Percentiles rank a stretch among this genome's conserved stretches.
Conservation (phyloP, 2,113 vertebrate species). For the Mobula birostris region DNA sequence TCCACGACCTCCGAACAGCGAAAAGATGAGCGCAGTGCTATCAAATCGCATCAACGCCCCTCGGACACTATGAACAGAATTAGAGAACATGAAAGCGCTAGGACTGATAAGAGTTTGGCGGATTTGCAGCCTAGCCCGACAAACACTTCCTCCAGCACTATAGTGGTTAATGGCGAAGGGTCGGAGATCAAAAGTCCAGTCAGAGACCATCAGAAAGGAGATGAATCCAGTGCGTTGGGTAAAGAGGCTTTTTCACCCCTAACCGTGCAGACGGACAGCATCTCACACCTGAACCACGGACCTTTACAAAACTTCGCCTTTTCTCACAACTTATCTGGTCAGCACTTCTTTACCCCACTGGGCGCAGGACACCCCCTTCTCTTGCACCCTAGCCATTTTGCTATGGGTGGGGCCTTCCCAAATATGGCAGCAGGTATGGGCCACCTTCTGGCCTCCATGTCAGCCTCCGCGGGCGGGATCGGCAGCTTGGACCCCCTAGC, state of each 20-base stretch:
- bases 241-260: constrained; percentile 81
- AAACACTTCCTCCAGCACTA: constrained; percentile 82
- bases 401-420: constrained; percentile 88
- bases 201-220: constrained; percentile 65
- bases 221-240: constrained; percentile 67
- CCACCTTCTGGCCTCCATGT: constrained; percentile 83
- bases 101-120: constrained; percentile 71
- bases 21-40: constrained; percentile 67
- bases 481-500: constrained; percentile 79
- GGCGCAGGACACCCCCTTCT: constrained; percentile 83
- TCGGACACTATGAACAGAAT: constrained; percentile 52
- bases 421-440: constrained; percentile 90
- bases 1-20: constrained; percentile 76
- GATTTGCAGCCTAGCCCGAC: constrained; percentile 86
- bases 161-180: constrained; percentile 56
- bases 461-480: constrained; percentile 67
- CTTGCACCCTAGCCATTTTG: constrained; percentile 88
- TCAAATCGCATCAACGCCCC: constrained; percentile 55
- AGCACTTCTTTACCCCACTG: constrained; percentile 88
- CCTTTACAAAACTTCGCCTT: constrained; percentile 86
- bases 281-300: constrained; percentile 68
- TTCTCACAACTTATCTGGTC: constrained; percentile 74
- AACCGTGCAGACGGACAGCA: constrained; percentile 78
- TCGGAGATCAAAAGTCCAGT: constrained; percentile 77
- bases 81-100: constrained; percentile 54